Evolutionary conservation across 2,113 vertebrate species (phyloP).

Genomic region (Petromus typicus): DNA sequence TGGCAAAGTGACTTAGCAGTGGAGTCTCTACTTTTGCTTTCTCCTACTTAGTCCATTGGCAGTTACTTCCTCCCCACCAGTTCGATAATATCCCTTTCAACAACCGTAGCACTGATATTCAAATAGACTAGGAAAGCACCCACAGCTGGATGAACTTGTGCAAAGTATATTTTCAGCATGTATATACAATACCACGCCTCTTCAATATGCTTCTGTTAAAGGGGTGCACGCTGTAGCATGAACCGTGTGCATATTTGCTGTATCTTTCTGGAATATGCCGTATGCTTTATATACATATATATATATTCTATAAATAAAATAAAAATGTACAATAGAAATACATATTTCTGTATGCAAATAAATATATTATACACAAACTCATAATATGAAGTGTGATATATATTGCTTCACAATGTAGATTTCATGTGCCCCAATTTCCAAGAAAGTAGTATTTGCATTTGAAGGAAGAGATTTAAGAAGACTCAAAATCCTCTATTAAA

Average conservation of each 20-base stretch:
- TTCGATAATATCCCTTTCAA: conserved; percentile 50
- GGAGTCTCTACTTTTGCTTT: conserved; percentile 36
- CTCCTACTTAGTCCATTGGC: conserved; percentile 7
- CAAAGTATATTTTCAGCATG: conserved; percentile 80
- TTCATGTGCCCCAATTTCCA: conserved; percentile 9
- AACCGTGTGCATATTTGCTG: conserved; percentile 76
- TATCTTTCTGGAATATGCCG: conserved; percentile 74
- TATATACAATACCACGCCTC: conserved; percentile 74
- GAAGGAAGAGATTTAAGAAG: conserved; percentile 19
- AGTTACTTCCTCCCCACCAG: background rate
- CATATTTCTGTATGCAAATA: conserved; percentile 85
- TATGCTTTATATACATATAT: conserved; percentile 75
- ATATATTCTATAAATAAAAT: conserved; percentile 76
- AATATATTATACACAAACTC: conserved; percentile 81
- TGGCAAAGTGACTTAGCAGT: background rate
- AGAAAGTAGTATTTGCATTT: conserved; percentile 34
- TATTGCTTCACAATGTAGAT: conserved; percentile 52
- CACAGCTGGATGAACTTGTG: conserved; percentile 68
- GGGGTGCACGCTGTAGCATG: conserved; percentile 80
- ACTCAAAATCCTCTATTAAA: background rate
- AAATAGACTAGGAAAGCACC: conserved; percentile 75
- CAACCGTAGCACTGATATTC: conserved; percentile 59
- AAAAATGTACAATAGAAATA: conserved; percentile 81
- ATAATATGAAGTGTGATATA: conserved; percentile 43
- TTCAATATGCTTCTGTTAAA: conserved; percentile 76